These are phyloP conservation scores for Hexactinellida sp. DNA, from an alignment of 37 sponge, comb jelly and placozoan genomes.

Conservation along the genomic window DNA sequence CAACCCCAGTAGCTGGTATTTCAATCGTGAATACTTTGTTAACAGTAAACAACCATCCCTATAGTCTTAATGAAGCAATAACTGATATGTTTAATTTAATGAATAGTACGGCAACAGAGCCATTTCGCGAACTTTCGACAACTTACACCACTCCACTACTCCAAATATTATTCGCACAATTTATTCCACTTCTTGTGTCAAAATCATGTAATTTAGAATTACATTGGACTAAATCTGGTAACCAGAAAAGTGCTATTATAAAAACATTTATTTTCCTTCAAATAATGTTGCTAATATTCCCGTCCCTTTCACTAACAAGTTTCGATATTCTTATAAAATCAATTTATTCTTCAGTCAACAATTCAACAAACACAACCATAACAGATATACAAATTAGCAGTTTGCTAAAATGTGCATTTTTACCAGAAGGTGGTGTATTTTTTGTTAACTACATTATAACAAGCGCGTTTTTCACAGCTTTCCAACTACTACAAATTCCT, in stretches of 20 bases:
- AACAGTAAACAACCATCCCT: background rate
- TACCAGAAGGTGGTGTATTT: background rate
- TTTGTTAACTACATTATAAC: background rate
- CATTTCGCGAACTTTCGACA: background rate
- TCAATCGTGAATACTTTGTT: background rate
- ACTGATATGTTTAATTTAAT: slow-evolving; percentile 9
- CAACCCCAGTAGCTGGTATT: background rate
- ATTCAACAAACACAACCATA: background rate
- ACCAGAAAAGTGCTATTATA: background rate
- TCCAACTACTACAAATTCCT: slow-evolving; percentile 3
- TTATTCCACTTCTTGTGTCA: background rate
- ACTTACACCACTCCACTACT: background rate
- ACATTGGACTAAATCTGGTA: slow-evolving; percentile 8
- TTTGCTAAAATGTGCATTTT: slow-evolving; percentile 3
- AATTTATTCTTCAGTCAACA: background rate
- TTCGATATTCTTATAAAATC: background rate
- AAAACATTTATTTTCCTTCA: background rate
- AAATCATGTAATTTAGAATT: slow-evolving; percentile 2
- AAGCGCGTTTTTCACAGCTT: background rate
- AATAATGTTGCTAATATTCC: slow-evolving; percentile 12
- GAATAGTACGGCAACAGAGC: background rate
- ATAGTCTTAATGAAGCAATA: background rate
- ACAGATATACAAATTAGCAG: background rate
- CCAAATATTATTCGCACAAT: background rate
- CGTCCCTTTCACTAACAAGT: background rate